Percentiles rank a stretch among this genome's conserved stretches.
phyloP scores from a whole-genome alignment of 2,888 invertebrate species.

The Stenchaetothrips biformis region DNA sequence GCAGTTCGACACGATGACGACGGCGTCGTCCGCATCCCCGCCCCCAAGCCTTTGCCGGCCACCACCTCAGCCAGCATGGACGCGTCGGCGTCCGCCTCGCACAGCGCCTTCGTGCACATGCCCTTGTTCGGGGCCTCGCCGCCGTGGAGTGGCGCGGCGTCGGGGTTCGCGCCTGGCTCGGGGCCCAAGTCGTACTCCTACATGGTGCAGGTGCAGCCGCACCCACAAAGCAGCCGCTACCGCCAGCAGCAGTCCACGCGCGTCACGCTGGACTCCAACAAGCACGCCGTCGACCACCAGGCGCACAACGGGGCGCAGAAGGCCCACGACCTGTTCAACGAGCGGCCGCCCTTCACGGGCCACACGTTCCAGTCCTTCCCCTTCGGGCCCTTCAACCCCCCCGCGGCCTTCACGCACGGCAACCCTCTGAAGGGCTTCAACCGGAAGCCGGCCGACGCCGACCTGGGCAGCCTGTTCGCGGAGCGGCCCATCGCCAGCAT shows the following conservation, averaged over 20 bases:
- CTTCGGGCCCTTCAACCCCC: background rate
- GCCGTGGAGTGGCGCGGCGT: background rate
- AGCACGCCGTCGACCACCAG: background rate
- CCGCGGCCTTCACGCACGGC: background rate
- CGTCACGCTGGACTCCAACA: background rate
- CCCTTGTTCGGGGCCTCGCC: background rate
- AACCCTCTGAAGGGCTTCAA: background rate
- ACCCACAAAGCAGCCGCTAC: background rate
- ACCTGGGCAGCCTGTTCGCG: too few species aligned
- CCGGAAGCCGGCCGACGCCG: background rate
- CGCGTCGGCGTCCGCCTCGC: background rate
- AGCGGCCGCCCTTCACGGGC: background rate
- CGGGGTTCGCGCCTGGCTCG: background rate
- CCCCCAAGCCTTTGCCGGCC: background rate
- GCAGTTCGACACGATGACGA: background rate
- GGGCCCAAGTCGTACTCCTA: background rate
- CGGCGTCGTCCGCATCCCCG: background rate
- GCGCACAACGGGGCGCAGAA: background rate
- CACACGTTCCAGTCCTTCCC: background rate
- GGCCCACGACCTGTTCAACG: background rate
- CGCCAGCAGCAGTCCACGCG: background rate
- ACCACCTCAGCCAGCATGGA: background rate
- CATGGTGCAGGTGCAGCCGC: slow-evolving; percentile 4
- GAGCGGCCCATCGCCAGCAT: too few species aligned
- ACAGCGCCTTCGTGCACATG: background rate